These are phyloP conservation scores for Ostrea denselamellosa DNA, from an alignment of 1,140 invertebrate species.

Conservation along the genomic window DNA sequence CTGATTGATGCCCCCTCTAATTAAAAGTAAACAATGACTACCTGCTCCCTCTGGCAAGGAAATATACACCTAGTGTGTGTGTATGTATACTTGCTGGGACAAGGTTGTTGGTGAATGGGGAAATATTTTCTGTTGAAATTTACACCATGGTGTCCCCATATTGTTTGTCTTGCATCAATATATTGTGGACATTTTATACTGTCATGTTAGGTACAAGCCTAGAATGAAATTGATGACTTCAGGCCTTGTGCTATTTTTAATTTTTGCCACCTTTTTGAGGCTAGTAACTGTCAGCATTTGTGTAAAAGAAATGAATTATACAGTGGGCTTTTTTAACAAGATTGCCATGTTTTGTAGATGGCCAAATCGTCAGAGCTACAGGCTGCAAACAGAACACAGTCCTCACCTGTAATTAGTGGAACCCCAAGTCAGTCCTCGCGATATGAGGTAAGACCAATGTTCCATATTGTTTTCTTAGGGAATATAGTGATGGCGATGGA, in stretches of 20 bases:
- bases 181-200: background rate
- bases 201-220: constrained; percentile 5
- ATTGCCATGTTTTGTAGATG: constrained; percentile 67
- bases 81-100: background rate
- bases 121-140: background rate
- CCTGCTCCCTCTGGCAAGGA: constrained; percentile 35
- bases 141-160: background rate
- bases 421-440: constrained; percentile 51
- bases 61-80: constrained; percentile 3
- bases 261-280: constrained; percentile 24
- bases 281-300: constrained; percentile 13
- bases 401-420: constrained; percentile 44
- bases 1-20: constrained; percentile 34
- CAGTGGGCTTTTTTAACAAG: background rate
- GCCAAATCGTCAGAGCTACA: constrained; percentile 72
- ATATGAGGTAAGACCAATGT: constrained; percentile 67
- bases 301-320: constrained; percentile 33
- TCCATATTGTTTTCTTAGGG: constrained; percentile 5
- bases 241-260: background rate
- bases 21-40: constrained; percentile 40
- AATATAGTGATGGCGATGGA: background rate
- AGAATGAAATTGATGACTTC: constrained; percentile 2
- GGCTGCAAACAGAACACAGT: constrained; percentile 62
- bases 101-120: background rate
- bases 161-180: constrained; percentile 4